Percentiles rank a stretch among this genome's conserved stretches.
These are phyloP conservation scores for Pseudopipra pipra DNA, from an alignment of 2,113 vertebrate genomes.

Conservation along the genomic window DNA sequence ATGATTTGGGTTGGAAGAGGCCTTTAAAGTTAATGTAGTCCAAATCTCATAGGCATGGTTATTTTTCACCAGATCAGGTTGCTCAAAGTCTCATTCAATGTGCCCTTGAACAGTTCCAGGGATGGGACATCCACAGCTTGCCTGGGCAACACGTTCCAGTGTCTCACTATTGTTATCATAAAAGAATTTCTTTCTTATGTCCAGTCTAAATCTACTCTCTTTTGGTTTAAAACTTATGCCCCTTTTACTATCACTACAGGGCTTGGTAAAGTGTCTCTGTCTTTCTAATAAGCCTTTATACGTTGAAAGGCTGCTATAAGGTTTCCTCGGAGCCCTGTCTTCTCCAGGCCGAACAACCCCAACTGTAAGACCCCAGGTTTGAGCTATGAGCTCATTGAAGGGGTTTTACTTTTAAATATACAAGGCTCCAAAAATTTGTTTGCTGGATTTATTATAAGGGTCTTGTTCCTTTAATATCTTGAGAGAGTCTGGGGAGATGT, in stretches of 20 bases:
- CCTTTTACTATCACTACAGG: neutral
- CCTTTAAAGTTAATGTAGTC: neutral
- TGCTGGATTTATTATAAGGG: neutral
- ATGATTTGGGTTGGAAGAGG: neutral
- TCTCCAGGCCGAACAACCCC: neutral
- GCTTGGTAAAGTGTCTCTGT: neutral
- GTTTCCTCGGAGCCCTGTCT: neutral
- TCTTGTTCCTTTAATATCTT: neutral
- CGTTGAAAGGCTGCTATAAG: neutral
- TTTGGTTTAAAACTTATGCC: neutral
- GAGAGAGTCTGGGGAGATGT: neutral
- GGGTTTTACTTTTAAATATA: neutral
- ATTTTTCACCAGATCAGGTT: neutral
- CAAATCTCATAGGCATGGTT: neutral
- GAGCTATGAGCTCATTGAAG: neutral
- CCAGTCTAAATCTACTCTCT: neutral
- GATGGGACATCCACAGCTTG: neutral
- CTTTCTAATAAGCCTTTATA: neutral
- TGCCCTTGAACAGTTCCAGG: neutral
- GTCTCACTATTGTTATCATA: neutral
- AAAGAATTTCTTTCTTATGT: neutral
- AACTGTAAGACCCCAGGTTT: neutral
- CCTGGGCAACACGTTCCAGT: neutral
- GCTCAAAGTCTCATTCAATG: neutral
- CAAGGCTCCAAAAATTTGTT: neutral